A percentile compares a stretch with the other conserved stretches of the same genome.
phyloP scores from a whole-genome alignment of 2,888 invertebrate genomes.

The Galerucella pusilla region DNA sequence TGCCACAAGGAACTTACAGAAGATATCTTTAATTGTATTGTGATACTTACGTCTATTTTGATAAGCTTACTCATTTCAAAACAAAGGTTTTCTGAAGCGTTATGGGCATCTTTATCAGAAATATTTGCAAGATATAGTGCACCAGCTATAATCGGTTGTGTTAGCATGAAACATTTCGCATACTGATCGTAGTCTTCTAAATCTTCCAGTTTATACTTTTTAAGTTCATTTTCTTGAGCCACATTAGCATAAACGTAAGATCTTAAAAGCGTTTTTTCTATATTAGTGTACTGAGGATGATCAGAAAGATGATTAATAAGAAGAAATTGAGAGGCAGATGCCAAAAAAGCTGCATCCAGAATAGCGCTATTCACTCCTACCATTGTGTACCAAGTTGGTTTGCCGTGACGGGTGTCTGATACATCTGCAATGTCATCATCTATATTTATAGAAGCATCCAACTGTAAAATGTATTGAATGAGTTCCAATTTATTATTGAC shows the following conservation, averaged over 20 bases:
- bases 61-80: not conserved
- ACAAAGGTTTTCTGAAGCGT: not conserved
- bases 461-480: not conserved
- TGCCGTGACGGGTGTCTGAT: slow-evolving; percentile 4
- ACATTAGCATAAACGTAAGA: not conserved
- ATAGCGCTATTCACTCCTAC: slow-evolving; percentile 1
- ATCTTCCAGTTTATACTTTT: not conserved
- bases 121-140: slow-evolving; percentile 20
- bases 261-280: not conserved
- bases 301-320: slow-evolving; percentile 5
- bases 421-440: slow-evolving; percentile 19
- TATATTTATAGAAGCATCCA: not conserved
- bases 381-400: slow-evolving; percentile 11
- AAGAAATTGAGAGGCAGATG: not conserved
- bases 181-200: not conserved
- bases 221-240: not conserved
- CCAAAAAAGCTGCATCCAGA: slow-evolving; percentile 11
- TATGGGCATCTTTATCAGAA: not conserved
- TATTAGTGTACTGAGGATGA: slow-evolving; percentile 16
- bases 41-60: slow-evolving; percentile 18
- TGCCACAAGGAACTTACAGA: too few species aligned
- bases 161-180: not conserved
- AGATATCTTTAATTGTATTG: too few species aligned
- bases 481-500: not conserved
- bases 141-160: not conserved